phyloP scores from a whole-genome alignment of 2,797 vertebrate species.

The Gephyroberyx darwinii region DNA sequence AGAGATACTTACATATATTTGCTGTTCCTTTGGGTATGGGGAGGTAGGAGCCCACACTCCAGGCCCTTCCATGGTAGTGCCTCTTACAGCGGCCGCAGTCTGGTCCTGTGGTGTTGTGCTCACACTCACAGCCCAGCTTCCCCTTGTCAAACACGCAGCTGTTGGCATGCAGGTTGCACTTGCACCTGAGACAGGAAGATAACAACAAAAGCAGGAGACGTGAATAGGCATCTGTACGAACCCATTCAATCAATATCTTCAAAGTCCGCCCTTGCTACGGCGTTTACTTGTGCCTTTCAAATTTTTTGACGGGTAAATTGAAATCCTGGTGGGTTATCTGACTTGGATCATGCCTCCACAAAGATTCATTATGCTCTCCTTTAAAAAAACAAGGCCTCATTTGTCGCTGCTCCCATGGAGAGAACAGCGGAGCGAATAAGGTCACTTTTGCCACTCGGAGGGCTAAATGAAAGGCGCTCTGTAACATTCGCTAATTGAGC shows the following conservation, averaged over 20 bases:
- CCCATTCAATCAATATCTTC: constrained; percentile 51
- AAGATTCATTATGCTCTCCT: constrained; percentile 71
- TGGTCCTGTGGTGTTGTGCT: constrained; percentile 98
- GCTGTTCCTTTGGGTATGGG: constrained; percentile 98
- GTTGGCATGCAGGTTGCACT: constrained; percentile 98
- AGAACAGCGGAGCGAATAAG: constrained; percentile 67
- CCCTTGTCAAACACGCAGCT: constrained; percentile 96
- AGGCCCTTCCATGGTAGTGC: constrained; percentile 94
- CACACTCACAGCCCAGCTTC: constrained; percentile 95
- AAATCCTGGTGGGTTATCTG: constrained; percentile 70
- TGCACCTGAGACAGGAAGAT: constrained; percentile 87
- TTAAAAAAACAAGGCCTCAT: constrained; percentile 71
- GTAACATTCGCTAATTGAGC: constrained; percentile 69
- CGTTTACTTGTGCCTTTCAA: constrained; percentile 57
- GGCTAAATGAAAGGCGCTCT: constrained; percentile 73
- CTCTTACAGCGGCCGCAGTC: constrained; percentile 99
- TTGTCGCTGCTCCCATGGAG: constrained; percentile 70
- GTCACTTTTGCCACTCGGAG: constrained; percentile 72
- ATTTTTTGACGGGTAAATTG: constrained; percentile 65
- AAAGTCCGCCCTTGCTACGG: constrained; percentile 36
- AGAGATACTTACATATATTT: constrained; percentile 95
- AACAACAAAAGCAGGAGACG: constrained; percentile 56
- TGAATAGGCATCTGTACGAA: constrained; percentile 63
- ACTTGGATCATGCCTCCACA: constrained; percentile 61
- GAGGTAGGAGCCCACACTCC: constrained; percentile 97